Conservation (phyloP, 2,797 vertebrate species). For the Orestias chungarensis region DNA sequence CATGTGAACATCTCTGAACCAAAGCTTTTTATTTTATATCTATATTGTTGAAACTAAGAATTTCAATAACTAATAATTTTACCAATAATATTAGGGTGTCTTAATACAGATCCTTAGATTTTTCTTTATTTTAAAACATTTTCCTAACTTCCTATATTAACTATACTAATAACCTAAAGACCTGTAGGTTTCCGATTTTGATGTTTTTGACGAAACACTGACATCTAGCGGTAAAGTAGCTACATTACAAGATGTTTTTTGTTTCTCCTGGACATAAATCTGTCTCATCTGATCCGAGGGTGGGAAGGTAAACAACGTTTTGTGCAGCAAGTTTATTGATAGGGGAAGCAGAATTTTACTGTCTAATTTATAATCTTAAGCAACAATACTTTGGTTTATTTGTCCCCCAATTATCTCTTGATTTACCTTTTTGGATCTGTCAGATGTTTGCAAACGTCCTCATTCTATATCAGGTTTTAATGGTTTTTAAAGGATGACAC, state of each 20-base stretch:
- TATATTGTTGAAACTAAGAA: too few species aligned
- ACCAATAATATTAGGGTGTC: too few species aligned
- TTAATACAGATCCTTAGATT: too few species aligned
- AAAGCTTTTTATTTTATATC: too few species aligned
- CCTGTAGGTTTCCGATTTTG: neutral
- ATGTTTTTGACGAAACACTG: slow-evolving; percentile 6
- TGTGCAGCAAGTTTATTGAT: neutral
- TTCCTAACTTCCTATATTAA: too few species aligned
- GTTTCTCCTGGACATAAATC: neutral
- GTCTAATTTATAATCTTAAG: neutral
- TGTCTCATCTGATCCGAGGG: neutral
- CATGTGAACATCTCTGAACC: too few species aligned
- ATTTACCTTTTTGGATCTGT: neutral
- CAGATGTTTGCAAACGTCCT: neutral
- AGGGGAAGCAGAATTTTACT: neutral
- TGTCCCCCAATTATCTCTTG: neutral
- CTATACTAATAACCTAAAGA: neutral
- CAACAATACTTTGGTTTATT: neutral
- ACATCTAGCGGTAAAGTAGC: slow-evolving; percentile 12
- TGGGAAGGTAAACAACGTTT: neutral
- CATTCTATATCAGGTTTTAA: too few species aligned
- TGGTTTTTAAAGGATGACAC: neutral
- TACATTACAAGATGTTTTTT: slow-evolving; percentile 7
- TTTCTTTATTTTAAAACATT: too few species aligned
- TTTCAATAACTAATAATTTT: too few species aligned